Evolutionary conservation across 2,797 vertebrate genomes (phyloP).

Genomic region (Myotis vivesi): DNA sequence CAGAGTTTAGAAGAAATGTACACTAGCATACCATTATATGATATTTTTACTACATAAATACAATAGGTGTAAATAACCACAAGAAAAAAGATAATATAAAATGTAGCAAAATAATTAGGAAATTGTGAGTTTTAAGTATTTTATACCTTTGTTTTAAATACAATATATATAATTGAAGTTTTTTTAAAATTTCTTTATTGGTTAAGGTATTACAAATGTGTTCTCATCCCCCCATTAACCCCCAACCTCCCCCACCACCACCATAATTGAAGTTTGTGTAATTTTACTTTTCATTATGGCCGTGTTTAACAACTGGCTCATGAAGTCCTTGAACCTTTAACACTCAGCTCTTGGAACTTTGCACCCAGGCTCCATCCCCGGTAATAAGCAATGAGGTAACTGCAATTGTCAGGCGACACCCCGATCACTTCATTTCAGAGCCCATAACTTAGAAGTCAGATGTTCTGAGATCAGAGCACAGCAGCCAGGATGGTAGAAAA

Average conservation of each 20-base stretch:
- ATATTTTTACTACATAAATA: background rate
- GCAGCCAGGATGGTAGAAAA: background rate
- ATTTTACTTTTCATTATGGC: background rate
- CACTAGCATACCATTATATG: background rate
- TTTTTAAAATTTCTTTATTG: background rate
- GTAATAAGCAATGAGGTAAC: background rate
- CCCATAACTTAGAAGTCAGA: background rate
- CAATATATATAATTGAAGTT: background rate
- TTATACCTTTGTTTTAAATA: background rate
- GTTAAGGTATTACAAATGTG: no score
- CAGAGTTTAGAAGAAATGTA: background rate
- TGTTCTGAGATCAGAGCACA: slow-evolving; percentile 11
- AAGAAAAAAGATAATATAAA: background rate
- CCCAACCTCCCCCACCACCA: no score
- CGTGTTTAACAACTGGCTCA: background rate
- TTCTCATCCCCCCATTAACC: no score
- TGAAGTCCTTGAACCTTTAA: background rate
- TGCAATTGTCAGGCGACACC: background rate
- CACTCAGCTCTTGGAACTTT: slow-evolving; percentile 2
- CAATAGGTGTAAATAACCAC: background rate
- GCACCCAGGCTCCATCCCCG: background rate
- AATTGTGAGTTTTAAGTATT: slow-evolving; percentile 12
- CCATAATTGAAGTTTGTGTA: background rate
- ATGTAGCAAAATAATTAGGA: slow-evolving; percentile 9
- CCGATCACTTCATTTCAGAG: background rate